Evolutionary conservation across 2,113 vertebrate genomes (phyloP), one percentile per base, ranked within the genome.

Genomic region (Spea bombifrons): DNA sequence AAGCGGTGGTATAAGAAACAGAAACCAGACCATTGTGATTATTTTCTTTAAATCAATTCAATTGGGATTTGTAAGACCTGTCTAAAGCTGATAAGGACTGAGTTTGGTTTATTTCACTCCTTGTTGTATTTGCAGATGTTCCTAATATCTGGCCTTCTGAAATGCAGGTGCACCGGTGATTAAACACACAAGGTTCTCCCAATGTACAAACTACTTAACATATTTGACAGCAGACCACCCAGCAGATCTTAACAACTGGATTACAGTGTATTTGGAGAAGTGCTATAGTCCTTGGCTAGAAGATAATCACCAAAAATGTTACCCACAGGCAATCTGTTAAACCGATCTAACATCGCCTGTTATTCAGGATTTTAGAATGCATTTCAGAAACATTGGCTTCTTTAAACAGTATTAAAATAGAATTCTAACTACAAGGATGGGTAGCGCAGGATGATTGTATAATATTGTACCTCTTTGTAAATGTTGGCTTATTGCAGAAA

Each of bases 101-200:
- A 30, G 55, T 59, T 59, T 13, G 10, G 55, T 9, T 12, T 12
- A 8, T 59, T 59, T 59, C 5, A n/a, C 43, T 50, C 70, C 30
- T 68, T 30, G 30, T 80, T 80, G 71, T 80, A 66, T 30, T 55
- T 68, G 70, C 77, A 80, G 71, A 80, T 73, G 64, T 80, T 80
- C 71, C 61, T 8, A 5, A 68, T 59, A 74, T 67, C 78, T 57
- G 57, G 17, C 61, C 52, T 53, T 55, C 50, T 49, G 52, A 61
- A 50, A 74, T 57, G 71, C 70, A 80, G 77, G 78, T 74, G 78
- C 55, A 53, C 17, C 43, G n/a, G 55, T 63, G 73, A 16, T 66
- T 53, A 73, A 57, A 66, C 53, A 64, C 70, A 57, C 6, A 73
- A 15, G 49, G 45, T 43, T 59, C 57, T 64, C 55, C 30, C 55